Conservation (phyloP, 2,113 vertebrate genomes). For the Gobio gobio region DNA sequence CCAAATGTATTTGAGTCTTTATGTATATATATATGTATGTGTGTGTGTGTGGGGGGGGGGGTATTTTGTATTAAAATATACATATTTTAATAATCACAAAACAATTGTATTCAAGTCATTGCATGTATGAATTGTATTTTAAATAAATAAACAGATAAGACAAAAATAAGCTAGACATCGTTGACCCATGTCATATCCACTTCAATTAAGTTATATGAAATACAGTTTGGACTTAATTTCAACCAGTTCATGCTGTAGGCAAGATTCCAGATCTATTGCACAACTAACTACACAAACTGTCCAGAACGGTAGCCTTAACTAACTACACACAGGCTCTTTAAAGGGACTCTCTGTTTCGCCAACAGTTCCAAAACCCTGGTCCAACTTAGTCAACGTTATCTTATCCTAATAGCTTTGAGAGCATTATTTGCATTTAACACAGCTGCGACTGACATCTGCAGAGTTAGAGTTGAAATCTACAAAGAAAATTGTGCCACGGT, state of each 20-base stretch:
- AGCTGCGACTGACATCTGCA: constrained; percentile 50
- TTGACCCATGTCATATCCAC: too few species aligned
- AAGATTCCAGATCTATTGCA: not conserved
- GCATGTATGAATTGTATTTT: too few species aligned
- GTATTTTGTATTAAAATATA: too few species aligned
- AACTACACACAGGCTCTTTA: not conserved
- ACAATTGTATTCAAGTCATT: too few species aligned
- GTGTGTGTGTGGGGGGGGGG: too few species aligned
- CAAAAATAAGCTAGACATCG: too few species aligned
- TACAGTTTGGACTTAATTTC: not conserved
- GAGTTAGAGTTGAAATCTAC: constrained; percentile 57
- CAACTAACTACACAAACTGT: not conserved
- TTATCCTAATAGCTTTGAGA: not conserved
- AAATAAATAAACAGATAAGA: too few species aligned
- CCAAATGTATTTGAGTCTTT: not conserved
- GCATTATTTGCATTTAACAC: constrained; percentile 27
- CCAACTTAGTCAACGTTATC: not conserved
- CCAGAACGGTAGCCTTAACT: not conserved
- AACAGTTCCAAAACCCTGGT: not conserved
- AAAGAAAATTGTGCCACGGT: constrained; percentile 54
- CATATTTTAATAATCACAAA: too few species aligned
- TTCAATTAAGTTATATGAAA: not conserved
- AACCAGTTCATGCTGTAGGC: not conserved
- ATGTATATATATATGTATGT: too few species aligned
- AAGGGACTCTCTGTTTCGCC: not conserved